Percentiles rank a stretch among this genome's conserved stretches.
These are phyloP conservation scores for Ptychochromis oligacanthus DNA, from an alignment of 2,113 vertebrate species.

Conservation along the genomic window DNA sequence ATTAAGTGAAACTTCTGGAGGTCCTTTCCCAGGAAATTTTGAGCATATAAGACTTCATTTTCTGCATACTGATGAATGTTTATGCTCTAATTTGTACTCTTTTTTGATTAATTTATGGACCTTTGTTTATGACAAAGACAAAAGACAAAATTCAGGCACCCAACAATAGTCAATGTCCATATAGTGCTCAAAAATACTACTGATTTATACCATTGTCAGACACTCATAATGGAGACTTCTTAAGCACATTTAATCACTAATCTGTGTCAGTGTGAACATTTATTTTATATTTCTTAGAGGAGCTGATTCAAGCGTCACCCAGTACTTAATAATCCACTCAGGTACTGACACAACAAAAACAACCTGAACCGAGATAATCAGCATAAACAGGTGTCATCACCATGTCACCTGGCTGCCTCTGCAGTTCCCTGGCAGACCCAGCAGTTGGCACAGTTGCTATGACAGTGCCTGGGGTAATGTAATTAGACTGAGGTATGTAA, in stretches of 20 bases:
- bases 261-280: neutral
- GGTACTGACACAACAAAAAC: slow-evolving; percentile 34
- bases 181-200: neutral
- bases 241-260: neutral
- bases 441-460: slow-evolving; percentile 71
- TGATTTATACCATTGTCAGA: neutral
- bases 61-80: neutral
- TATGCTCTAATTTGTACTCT: neutral
- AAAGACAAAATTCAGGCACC: neutral
- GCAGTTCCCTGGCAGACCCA: slow-evolving; percentile 54
- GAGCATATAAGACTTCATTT: neutral
- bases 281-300: neutral
- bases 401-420: slow-evolving; percentile 33
- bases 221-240: neutral
- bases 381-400: slow-evolving; percentile 47
- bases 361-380: slow-evolving; percentile 13
- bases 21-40: neutral
- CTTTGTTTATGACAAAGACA: neutral
- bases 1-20: neutral
- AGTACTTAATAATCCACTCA: slow-evolving; percentile 32
- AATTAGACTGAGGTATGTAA: slow-evolving; percentile 64
- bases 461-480: slow-evolving; percentile 64
- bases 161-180: neutral
- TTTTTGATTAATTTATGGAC: neutral
- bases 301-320: neutral